Evolutionary conservation across 1,140 invertebrate species (phyloP).

Genomic region (Drosophila athabasca): DNA sequence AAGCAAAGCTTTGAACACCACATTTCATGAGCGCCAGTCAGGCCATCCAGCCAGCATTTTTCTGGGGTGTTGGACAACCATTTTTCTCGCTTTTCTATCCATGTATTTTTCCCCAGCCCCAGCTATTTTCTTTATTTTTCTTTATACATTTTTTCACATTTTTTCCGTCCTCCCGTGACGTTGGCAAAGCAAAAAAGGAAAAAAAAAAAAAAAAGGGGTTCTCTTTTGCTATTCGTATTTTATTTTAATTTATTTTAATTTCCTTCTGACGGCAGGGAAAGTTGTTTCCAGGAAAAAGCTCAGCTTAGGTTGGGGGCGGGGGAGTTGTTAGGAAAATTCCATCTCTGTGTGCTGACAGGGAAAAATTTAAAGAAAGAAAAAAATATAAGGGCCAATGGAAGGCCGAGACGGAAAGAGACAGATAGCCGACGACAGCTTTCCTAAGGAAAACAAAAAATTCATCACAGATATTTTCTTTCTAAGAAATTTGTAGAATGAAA

Average conservation of each 20-base stretch:
- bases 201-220: conserved; percentile 35
- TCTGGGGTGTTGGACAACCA: conserved; percentile 1
- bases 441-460: too few relatives aligned
- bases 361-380: background rate
- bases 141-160: background rate
- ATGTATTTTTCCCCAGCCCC: too few relatives aligned
- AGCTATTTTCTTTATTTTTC: background rate
- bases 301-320: too few relatives aligned
- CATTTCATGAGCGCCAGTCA: conserved; percentile 22
- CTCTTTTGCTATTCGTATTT: conserved; percentile 6
- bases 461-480: background rate
- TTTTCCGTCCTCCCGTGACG: background rate
- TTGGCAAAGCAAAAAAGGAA: conserved; percentile 13
- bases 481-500: too few relatives aligned
- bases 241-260: conserved; percentile 5
- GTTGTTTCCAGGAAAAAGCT: too few relatives aligned
- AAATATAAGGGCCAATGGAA: too few relatives aligned
- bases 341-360: background rate
- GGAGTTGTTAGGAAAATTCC: background rate
- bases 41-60: conserved; percentile 5
- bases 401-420: too few relatives aligned
- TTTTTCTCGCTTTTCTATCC: conserved; percentile 5
- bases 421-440: too few relatives aligned
- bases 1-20: conserved; percentile 64
- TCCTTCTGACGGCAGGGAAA: background rate